Evolutionary conservation across 2,888 invertebrate genomes (phyloP).

Genomic region (Pedicia rivosa): DNA sequence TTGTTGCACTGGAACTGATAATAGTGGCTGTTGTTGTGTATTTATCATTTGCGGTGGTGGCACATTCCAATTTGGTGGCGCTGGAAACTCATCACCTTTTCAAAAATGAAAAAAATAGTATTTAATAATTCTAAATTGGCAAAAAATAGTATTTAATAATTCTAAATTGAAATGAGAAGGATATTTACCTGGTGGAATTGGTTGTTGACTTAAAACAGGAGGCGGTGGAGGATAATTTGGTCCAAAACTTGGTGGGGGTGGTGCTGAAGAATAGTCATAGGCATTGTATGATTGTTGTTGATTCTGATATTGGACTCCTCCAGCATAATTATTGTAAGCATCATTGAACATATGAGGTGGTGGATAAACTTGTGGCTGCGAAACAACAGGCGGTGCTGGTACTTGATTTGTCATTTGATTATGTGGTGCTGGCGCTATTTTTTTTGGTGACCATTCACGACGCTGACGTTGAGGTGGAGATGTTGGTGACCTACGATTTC

Average conservation of each 20-base stretch:
- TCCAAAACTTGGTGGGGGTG: conserved; percentile 18
- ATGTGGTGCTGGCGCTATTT: background rate
- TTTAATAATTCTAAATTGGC: too few relatives aligned
- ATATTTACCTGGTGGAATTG: conserved; percentile 7
- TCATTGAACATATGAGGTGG: conserved; percentile 20
- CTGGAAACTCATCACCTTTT: conserved; percentile 9
- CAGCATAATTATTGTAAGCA: conserved; percentile 19
- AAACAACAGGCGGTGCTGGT: conserved; percentile 16
- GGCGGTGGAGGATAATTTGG: conserved; percentile 22
- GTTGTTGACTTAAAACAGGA: conserved; percentile 10
- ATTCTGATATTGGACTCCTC: conserved; percentile 20
- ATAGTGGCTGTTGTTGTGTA: conserved; percentile 7
- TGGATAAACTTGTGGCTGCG: conserved; percentile 11
- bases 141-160: too few relatives aligned
- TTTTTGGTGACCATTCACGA: conserved; percentile 2
- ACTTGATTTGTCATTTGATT: background rate
- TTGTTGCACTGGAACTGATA: conserved; percentile 4
- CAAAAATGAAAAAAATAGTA: background rate
- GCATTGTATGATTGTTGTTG: conserved; percentile 16
- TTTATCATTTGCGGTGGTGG: conserved; percentile 4
- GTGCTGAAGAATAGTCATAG: conserved; percentile 16
- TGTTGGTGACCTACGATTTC: conserved; percentile 21
- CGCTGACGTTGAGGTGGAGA: conserved; percentile 15
- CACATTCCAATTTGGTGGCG: conserved; percentile 1
- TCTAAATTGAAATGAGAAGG: too few relatives aligned